These are phyloP conservation scores for Sialia sialis DNA, from an alignment of 2,113 vertebrate species.

Conservation along the genomic window DNA sequence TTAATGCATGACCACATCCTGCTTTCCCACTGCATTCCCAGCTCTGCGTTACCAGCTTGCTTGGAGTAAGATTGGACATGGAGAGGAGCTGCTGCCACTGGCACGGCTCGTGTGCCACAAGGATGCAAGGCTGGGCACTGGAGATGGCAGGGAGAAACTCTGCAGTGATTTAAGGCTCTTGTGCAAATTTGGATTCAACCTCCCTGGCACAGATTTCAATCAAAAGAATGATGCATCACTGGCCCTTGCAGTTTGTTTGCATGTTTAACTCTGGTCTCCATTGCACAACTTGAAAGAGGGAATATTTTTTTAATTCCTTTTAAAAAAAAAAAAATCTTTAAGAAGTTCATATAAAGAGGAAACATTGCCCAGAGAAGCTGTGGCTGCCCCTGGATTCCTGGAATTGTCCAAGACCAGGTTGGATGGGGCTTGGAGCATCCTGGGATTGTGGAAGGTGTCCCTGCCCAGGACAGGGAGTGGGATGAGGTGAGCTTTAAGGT, in stretches of 20 bases:
- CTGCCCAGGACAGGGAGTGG: not conserved
- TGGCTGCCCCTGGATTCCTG: not conserved
- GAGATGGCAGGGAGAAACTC: not conserved
- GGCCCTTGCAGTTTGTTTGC: not conserved
- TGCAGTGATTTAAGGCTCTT: not conserved
- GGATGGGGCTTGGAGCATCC: not conserved
- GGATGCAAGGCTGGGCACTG: not conserved
- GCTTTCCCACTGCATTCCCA: not conserved
- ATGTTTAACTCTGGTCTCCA: not conserved
- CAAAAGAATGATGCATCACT: not conserved
- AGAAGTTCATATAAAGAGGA: not conserved
- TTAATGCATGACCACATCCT: not conserved
- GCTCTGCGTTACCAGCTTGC: not conserved
- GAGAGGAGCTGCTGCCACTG: rapidly evolving
- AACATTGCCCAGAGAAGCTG: not conserved
- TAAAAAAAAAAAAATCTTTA: not conserved
- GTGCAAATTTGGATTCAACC: not conserved
- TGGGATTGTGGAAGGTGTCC: not conserved
- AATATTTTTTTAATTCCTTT: not conserved
- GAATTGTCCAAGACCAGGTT: not conserved
- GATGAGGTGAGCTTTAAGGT: not conserved
- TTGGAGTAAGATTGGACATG: not conserved
- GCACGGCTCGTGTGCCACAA: not conserved
- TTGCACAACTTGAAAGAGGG: not conserved
- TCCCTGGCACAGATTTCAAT: not conserved